Percentiles rank a stretch among this genome's conserved stretches.
Evolutionary conservation across 1,140 invertebrate species (phyloP).

Genomic region (Onthophagus taurus): DNA sequence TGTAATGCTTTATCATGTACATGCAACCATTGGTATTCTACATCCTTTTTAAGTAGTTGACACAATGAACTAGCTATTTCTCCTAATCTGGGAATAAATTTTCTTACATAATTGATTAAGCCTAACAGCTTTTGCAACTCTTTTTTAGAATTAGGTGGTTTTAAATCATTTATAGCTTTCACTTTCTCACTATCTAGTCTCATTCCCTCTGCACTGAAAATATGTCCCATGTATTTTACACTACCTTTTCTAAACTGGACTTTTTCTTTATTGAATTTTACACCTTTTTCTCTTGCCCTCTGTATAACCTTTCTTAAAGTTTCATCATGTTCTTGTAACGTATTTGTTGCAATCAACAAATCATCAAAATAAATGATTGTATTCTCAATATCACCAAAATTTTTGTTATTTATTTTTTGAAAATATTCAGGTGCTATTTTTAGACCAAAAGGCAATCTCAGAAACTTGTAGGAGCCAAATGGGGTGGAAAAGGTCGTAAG

Average conservation of each 20-base stretch:
- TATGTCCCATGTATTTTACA: slow-evolving; percentile 25
- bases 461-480: slow-evolving; percentile 33
- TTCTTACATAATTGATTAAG: slow-evolving; percentile 5
- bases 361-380: slow-evolving; percentile 28
- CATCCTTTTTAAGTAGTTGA: slow-evolving; percentile 8
- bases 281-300: slow-evolving; percentile 15
- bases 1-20: background rate
- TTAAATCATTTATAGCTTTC: slow-evolving; percentile 16
- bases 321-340: slow-evolving; percentile 22
- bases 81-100: slow-evolving; percentile 10
- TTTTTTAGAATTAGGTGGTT: slow-evolving; percentile 1
- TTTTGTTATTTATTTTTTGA: slow-evolving; percentile 14
- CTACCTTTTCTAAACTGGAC: slow-evolving; percentile 19
- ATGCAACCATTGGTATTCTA: background rate
- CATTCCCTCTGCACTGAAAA: slow-evolving; percentile 19
- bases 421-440: slow-evolving; percentile 13
- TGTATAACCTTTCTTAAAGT: slow-evolving; percentile 28
- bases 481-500: slow-evolving; percentile 12
- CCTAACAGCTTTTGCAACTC: slow-evolving; percentile 11
- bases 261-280: slow-evolving; percentile 27
- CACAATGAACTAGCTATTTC: slow-evolving; percentile 6
- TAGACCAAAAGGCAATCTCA: slow-evolving; percentile 27
- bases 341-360: slow-evolving; percentile 19
- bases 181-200: slow-evolving; percentile 16
- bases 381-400: slow-evolving; percentile 23